These are phyloP conservation scores for Drosophila setosimentum DNA, from an alignment of 2,888 invertebrate genomes.

Conservation along the genomic window DNA sequence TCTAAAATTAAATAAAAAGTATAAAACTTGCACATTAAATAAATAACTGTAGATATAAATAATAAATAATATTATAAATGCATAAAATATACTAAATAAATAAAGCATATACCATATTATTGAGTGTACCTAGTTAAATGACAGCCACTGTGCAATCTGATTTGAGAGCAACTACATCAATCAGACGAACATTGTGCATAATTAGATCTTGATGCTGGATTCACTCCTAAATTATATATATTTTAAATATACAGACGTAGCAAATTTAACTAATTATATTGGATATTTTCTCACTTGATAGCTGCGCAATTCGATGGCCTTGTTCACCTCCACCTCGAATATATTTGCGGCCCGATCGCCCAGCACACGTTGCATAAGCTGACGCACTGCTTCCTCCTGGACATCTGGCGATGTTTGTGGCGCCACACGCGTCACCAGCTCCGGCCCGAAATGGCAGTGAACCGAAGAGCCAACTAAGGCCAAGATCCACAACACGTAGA, in stretches of 20 bases:
- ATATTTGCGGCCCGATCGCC: slow-evolving; percentile 46
- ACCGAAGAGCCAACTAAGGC: slow-evolving; percentile 15
- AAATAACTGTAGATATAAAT: not conserved
- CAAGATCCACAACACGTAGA: slow-evolving; percentile 43
- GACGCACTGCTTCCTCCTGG: slow-evolving; percentile 63
- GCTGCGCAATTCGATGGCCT: slow-evolving; percentile 47
- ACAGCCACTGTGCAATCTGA: not conserved
- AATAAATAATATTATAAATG: not conserved
- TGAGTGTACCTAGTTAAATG: not conserved
- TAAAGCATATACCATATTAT: not conserved
- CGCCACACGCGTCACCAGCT: slow-evolving; percentile 43
- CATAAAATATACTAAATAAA: not conserved
- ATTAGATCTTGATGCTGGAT: not conserved
- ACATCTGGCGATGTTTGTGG: slow-evolving; percentile 50
- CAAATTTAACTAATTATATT: slow-evolving; percentile 1
- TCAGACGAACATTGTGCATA: not conserved
- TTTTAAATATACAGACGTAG: not conserved
- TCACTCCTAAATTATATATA: not conserved
- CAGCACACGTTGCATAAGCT: slow-evolving; percentile 67
- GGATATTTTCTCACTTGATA: slow-evolving; percentile 52
- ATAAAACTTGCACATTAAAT: not conserved
- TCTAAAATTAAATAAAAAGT: not conserved
- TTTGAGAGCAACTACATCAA: not conserved
- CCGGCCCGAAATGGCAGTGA: slow-evolving; percentile 24
- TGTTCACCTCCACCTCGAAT: slow-evolving; percentile 66